Conservation (phyloP, 2,797 vertebrate species). For the Buphagus erythrorhynchus region DNA sequence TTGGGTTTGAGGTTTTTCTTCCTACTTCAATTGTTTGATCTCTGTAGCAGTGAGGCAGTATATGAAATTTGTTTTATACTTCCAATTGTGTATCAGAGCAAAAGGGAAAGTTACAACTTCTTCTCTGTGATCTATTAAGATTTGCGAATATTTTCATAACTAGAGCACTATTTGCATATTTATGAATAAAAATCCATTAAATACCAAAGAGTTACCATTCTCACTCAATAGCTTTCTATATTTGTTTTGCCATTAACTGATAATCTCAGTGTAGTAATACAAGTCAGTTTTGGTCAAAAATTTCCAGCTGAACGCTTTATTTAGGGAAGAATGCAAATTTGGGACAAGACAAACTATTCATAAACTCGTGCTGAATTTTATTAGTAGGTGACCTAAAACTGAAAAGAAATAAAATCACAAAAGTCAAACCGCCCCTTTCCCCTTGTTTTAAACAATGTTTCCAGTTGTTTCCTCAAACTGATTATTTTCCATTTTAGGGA, state of each 20-base stretch:
- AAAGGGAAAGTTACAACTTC: neutral
- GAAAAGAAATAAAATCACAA: neutral
- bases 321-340: constrained; percentile 29
- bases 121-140: neutral
- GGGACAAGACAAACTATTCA: constrained; percentile 38
- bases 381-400: constrained; percentile 47
- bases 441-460: neutral
- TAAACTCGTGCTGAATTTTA: constrained; percentile 14
- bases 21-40: neutral
- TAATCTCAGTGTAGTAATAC: neutral
- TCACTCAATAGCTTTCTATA: neutral
- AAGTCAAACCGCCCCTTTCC: neutral
- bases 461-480: neutral
- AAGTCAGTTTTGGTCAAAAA: neutral
- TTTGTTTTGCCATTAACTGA: neutral
- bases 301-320: neutral
- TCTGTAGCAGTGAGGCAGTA: neutral
- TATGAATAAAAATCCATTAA: neutral
- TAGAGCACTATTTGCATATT: neutral
- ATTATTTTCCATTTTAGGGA: neutral
- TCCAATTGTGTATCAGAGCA: neutral
- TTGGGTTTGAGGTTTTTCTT: neutral
- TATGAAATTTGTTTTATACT: neutral
- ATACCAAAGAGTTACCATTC: neutral
- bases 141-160: neutral